Evolutionary conservation across 2,113 vertebrate genomes (phyloP), one percentile per base, ranked within the genome.

Genomic region (Entosphenus tridentatus): DNA sequence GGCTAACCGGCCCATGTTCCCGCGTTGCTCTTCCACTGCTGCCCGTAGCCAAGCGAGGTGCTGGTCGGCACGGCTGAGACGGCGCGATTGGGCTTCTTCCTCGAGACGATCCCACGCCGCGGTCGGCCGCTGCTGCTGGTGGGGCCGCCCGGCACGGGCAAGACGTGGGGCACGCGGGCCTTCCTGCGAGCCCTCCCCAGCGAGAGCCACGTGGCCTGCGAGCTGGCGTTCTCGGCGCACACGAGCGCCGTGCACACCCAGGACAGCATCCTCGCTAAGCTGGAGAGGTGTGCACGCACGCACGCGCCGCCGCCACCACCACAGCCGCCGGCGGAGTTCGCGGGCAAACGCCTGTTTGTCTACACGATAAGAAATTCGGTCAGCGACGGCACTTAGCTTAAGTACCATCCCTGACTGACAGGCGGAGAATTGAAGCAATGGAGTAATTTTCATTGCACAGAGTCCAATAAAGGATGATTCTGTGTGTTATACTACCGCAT

Each of bases 41-140:
- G 74, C 75, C 77, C 70, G 71, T 73, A 78, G 74, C 78, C 80
- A 80, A 80, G 80, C 78, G 82, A 73, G 76, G 79, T 83, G 78
- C 79, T 78, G 74, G 77, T 76, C 73, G 79, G 74, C 75, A 77
- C 80, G 75, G 75, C 21, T 3, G 80, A 79, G 79, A 80, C 78
- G 68, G 68, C 75, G 78, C 80, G 80, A 78, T 80, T 83, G 81
- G 84, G 78, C 76, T 76, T 79, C 76, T 80, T 78, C 77, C 77
- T 67, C 14, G 79, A 74, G 71, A 80, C 80, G 77, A 71, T 78
- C 79, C 79, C 81, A 78, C 77, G 83, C 80, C 82, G 81, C 77
- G 79, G 80, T 75, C 83, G 81, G 73, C 76, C 81, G 78, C 81
- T 84, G 79, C 73, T 81, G 81, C 82, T 84, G 78, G 80, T 82